Percentiles rank a stretch among this genome's conserved stretches.
Evolutionary conservation across 2,797 vertebrate species (phyloP).

Genomic region (Chromobotia macracanthus): DNA sequence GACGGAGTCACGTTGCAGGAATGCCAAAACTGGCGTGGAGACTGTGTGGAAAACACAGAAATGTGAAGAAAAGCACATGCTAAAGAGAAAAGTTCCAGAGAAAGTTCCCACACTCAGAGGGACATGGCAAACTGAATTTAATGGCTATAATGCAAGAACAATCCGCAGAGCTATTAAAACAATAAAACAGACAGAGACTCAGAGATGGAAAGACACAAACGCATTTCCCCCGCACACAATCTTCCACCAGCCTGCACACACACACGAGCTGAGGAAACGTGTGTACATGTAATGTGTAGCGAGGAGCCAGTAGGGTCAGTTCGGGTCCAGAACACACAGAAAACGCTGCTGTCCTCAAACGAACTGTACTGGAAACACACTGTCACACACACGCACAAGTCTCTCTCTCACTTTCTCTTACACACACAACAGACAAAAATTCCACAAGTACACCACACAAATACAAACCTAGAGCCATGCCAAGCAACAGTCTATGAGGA

Average conservation of each 20-base stretch:
- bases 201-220: slow-evolving; percentile 66
- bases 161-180: slow-evolving; percentile 74
- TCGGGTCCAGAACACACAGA: slow-evolving; percentile 76
- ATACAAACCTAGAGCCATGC: slow-evolving; percentile 33
- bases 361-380: slow-evolving; percentile 53
- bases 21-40: slow-evolving; percentile 77
- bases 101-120: slow-evolving; percentile 65
- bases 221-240: slow-evolving; percentile 65
- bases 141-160: slow-evolving; percentile 63
- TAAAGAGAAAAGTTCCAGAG: background rate
- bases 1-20: slow-evolving; percentile 72
- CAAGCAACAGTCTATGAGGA: slow-evolving; percentile 45
- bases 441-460: slow-evolving; percentile 43
- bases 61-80: slow-evolving; percentile 21
- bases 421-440: slow-evolving; percentile 33
- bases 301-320: slow-evolving; percentile 74
- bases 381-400: slow-evolving; percentile 39
- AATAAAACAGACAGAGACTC: slow-evolving; percentile 65
- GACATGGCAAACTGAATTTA: slow-evolving; percentile 48
- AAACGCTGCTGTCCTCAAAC: slow-evolving; percentile 65
- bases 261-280: slow-evolving; percentile 68
- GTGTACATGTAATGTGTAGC: slow-evolving; percentile 61
- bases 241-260: slow-evolving; percentile 22
- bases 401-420: slow-evolving; percentile 24
- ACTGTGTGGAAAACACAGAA: slow-evolving; percentile 69